Base-by-base conservation (phyloP, 2,113 vertebrate species). In the Xenopus laevis region DNA sequence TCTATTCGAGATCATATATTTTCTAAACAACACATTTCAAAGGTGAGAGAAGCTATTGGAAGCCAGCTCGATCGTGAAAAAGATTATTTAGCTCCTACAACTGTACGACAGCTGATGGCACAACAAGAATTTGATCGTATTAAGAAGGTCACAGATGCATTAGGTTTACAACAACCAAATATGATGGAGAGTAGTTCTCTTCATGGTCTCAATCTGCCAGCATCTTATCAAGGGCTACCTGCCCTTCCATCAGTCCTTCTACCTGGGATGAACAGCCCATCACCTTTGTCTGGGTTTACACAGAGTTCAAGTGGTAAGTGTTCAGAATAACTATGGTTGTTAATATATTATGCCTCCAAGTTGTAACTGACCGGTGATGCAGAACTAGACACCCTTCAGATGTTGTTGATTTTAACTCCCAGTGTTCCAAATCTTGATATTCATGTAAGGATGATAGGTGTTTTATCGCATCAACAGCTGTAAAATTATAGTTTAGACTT, bases 1-100 rank as follows among this genome's bases (percentile, higher is more conserved):
- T 99, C 97, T 76, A 92, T 99, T 86, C 90, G 98, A 87, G 98
- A 99, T 87, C 98, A 99, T 81, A 98, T 99, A 70, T 99, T 99
- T 86, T 99, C 98, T 78, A 96, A 90, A 85, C 98, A 99, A 86
- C 98, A 99, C 89, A 98, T 99, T 86, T 83, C 94, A 64, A 99
- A 99, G 89, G 96, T 99, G 89, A 95, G 96, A 91, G 98, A 99
- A 92, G 96, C 95, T 44, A 89, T 99, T 79, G 97, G 94, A 83
- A 97, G 95, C 85, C 98, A 98, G 89, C 93, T 99, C 10, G 98
- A 99, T 86, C 91, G 96, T 85, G 98, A 99, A 92, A 99, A 98
- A 88, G 97, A 99, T 91, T 99, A 98, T 84, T 92, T 99, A 86
- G 94, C 96, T 87, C 98, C 97, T 40, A 98, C 98, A 81, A 99